phyloP scores from a whole-genome alignment of 2,797 vertebrate genomes.

The Naso thynnoides region DNA sequence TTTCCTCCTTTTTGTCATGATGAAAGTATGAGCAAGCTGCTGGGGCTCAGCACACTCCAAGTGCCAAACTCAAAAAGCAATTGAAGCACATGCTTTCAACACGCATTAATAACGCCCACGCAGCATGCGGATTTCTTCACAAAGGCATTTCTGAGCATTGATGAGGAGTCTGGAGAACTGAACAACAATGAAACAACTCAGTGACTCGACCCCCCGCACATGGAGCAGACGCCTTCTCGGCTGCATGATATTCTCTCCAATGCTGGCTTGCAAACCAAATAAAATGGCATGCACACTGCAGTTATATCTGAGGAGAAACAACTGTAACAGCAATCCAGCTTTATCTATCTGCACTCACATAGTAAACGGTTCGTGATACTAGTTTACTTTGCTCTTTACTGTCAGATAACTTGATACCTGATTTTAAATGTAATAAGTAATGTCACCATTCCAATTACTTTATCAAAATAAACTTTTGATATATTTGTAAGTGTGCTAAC shows the following conservation, averaged over 20 bases:
- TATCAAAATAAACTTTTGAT: no score
- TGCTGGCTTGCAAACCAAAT: not conserved
- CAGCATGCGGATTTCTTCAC: constrained; percentile 37
- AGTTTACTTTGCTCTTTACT: no score
- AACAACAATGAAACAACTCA: constrained; percentile 20
- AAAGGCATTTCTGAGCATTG: constrained; percentile 30
- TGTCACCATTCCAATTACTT: no score
- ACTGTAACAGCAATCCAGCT: no score
- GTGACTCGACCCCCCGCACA: not conserved
- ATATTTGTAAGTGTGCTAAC: no score
- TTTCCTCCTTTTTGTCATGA: constrained; percentile 26
- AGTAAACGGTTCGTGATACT: no score
- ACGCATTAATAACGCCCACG: constrained; percentile 33
- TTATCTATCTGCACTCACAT: not conserved
- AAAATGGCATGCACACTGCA: not conserved
- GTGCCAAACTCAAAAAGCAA: constrained; percentile 14
- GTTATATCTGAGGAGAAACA: not conserved
- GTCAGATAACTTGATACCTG: no score
- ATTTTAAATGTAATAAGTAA: no score
- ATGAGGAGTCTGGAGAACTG: constrained; percentile 42
- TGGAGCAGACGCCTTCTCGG: not conserved
- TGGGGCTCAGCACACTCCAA: not conserved
- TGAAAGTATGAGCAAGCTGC: not conserved
- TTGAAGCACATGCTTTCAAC: constrained; percentile 43
- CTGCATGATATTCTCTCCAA: constrained; percentile 10